Conservation (phyloP, 92 coral and sea anemone genomes). For the Actinernus sp. region DNA sequence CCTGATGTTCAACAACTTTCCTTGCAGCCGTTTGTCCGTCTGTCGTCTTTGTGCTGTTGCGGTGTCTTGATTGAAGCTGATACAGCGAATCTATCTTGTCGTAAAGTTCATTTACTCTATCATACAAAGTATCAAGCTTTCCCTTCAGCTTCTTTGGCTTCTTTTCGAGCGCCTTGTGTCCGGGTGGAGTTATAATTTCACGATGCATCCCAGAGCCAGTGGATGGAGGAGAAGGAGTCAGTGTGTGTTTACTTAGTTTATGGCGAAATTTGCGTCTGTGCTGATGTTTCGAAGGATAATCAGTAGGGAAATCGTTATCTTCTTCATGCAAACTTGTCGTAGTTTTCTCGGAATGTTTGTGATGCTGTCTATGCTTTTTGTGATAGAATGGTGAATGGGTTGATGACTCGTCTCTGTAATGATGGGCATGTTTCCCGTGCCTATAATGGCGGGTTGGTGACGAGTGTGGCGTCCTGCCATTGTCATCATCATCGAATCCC, state of each 20-base stretch:
- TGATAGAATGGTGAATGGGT: background rate
- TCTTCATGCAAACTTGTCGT: too few species aligned
- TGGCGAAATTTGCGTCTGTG: too few species aligned
- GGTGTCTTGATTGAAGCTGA: constrained; percentile 11
- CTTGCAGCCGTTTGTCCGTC: background rate
- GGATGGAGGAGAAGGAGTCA: constrained; percentile 5
- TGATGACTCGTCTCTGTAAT: background rate
- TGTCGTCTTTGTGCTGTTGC: background rate
- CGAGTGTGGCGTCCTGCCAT: background rate
- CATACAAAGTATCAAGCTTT: constrained; percentile 49
- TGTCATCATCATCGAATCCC: constrained; percentile 1
- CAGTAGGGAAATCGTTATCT: too few species aligned
- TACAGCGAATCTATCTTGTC: constrained; percentile 20
- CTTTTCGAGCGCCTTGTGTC: constrained; percentile 1
- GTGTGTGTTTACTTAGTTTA: too few species aligned
- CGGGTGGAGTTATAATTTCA: constrained; percentile 16
- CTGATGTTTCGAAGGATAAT: too few species aligned
- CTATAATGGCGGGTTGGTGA: background rate
- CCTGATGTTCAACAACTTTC: background rate
- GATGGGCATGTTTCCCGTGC: background rate
- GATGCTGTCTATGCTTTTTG: background rate
- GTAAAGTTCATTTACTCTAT: constrained; percentile 51
- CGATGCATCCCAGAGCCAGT: constrained; percentile 16
- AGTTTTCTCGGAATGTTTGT: too few species aligned
- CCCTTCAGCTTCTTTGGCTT: constrained; percentile 4